Conservation (phyloP, 2,888 invertebrate species). For the Gymnosoma rotundatum region DNA sequence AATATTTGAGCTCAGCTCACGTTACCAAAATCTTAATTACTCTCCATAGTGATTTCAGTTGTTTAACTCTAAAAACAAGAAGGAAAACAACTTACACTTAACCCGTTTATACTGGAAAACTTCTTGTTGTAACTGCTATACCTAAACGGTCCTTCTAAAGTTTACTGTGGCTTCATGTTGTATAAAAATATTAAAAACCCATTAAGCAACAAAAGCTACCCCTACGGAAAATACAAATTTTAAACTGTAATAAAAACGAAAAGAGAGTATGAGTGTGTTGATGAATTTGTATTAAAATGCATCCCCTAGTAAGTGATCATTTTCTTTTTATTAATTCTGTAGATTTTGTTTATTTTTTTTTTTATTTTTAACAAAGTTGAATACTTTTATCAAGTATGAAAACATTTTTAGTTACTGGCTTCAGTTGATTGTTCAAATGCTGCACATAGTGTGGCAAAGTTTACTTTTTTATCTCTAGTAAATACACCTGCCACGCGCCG, state of each 20-base stretch:
- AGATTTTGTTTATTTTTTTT: conserved; percentile 9
- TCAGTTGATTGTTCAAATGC: conserved; percentile 50
- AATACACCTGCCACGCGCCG: conserved; percentile 82
- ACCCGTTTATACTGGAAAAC: too few species aligned
- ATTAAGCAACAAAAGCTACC: not conserved
- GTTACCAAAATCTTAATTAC: too few species aligned
- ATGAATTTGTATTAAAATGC: conserved; percentile 64
- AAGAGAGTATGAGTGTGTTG: not conserved
- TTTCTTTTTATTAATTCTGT: conserved; percentile 14
- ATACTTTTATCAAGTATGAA: conserved; percentile 31
- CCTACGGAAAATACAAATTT: conserved; percentile 28
- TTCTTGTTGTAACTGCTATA: too few species aligned
- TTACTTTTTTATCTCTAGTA: conserved; percentile 71
- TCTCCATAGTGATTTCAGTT: too few species aligned
- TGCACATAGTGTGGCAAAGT: conserved; percentile 57
- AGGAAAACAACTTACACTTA: too few species aligned
- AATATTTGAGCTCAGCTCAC: too few species aligned
- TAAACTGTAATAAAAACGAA: not conserved
- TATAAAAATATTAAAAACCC: not conserved
- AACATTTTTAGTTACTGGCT: conserved; percentile 26
- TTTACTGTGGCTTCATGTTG: too few species aligned
- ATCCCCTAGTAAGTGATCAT: conserved; percentile 70
- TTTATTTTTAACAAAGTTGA: conserved; percentile 26
- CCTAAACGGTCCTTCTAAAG: too few species aligned
- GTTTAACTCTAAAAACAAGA: too few species aligned